Base-by-base conservation (phyloP, 1,140 invertebrate species). In the Theocolax elegans region DNA sequence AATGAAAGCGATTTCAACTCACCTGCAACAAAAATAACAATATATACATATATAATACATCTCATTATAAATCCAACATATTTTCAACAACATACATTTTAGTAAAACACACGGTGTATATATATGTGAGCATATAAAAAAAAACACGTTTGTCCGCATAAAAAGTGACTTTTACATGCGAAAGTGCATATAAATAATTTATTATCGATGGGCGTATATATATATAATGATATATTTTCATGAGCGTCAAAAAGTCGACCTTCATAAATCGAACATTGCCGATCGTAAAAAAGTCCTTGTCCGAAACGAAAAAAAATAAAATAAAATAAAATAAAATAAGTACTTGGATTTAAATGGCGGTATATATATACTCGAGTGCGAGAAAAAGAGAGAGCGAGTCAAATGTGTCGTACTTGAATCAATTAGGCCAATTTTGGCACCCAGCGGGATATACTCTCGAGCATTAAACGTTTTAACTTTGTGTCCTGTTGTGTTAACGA, bases 1-100 rank as follows among this genome's bases (percentile, higher is more conserved):
- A 87, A 75, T n/a, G 86, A 87, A 75, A 85, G 72, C 60, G 85
- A 85, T 72, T 86, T 87, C 15, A 80, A 87, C 86, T 87, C 83
- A 87, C 86, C 86, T 87, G 79, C 25, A 85, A 86, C 72, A 79
- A 42, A 83, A 77, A 63, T 17, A 58, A 49, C n/a, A n/a, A 38
- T 6, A 13, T 38, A 8, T 13, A 38, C 35, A 38, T n/a, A n/a
- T n/a, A n/a, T n/a, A n/a, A n/a, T n/a, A n/a, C n/a, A n/a, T n/a
- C n/a, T n/a, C n/a, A n/a, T n/a, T n/a, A n/a, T n/a, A n/a, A n/a
- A n/a, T n/a, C n/a, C n/a, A n/a, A n/a, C n/a, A n/a, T n/a, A n/a
- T n/a, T n/a, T n/a, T n/a, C n/a, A n/a, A n/a, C n/a, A 29, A 19
- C 19, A 10, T 27, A 27, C 10, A 12, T 29, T 29, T 2, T 42